These are phyloP conservation scores for Lethenteron reissneri DNA, from an alignment of 2,113 vertebrate genomes.

Conservation along the genomic window DNA sequence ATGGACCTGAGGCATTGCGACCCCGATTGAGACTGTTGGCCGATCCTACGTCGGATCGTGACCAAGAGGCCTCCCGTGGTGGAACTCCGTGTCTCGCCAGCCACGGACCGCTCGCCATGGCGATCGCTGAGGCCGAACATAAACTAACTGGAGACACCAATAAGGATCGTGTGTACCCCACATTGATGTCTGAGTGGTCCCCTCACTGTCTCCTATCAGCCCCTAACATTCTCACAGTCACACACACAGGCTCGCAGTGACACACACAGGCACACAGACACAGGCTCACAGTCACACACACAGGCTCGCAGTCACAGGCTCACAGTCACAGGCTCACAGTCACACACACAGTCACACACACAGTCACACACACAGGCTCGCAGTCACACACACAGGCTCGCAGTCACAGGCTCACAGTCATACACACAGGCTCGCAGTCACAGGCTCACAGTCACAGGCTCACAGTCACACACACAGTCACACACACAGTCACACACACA, in stretches of 20 bases:
- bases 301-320: not conserved
- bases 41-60: too few species aligned
- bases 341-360: not conserved
- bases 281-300: not conserved
- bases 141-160: too few species aligned
- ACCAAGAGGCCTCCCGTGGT: too few species aligned
- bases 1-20: too few species aligned
- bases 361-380: not conserved
- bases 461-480: not conserved
- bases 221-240: not conserved
- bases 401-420: not conserved
- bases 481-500: not conserved
- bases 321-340: not conserved
- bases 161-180: too few species aligned
- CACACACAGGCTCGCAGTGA: not conserved
- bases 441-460: not conserved
- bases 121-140: too few species aligned
- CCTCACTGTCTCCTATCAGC: too few species aligned
- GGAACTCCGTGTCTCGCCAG: too few species aligned
- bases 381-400: not conserved
- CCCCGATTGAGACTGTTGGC: too few species aligned
- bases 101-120: too few species aligned
- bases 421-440: not conserved
- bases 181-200: too few species aligned
- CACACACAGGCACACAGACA: not conserved